These are phyloP conservation scores for Mola mola DNA, from an alignment of 2,113 vertebrate genomes.

Conservation along the genomic window DNA sequence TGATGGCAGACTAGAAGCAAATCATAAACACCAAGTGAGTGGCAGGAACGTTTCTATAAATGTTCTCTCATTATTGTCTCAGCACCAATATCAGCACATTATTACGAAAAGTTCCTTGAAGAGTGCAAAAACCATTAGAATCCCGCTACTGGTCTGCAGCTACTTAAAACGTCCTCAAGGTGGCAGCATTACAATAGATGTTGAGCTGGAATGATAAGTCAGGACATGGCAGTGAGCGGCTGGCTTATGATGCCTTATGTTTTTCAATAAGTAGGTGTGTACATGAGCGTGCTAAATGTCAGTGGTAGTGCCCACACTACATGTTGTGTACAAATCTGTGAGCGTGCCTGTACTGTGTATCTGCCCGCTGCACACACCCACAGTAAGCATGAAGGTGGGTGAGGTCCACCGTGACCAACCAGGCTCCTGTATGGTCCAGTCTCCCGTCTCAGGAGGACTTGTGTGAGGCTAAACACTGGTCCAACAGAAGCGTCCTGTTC, in stretches of 20 bases:
- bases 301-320: constrained; percentile 40
- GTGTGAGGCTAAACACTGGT: constrained; percentile 44
- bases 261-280: constrained; percentile 26
- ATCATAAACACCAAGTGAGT: constrained; percentile 36
- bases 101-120: constrained; percentile 20
- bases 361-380: constrained; percentile 19
- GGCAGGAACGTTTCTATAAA: constrained; percentile 52
- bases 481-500: constrained; percentile 75
- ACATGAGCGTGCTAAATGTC: constrained; percentile 28
- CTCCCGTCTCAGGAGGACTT: constrained; percentile 8
- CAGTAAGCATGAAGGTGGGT: constrained; percentile 21
- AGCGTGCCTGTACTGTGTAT: constrained; percentile 14
- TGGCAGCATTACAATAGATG: constrained; percentile 54
- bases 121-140: constrained; percentile 74
- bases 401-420: constrained; percentile 36
- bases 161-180: constrained; percentile 55
- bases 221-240: constrained; percentile 68
- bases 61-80: constrained; percentile 55
- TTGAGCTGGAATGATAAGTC: constrained; percentile 13
- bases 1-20: constrained; percentile 31
- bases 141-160: constrained; percentile 76
- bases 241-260: constrained; percentile 54
- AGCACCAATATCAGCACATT: constrained; percentile 49
- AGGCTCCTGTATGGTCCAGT: constrained; percentile 13
- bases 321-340: constrained; percentile 41